A percentile compares a stretch with the other conserved stretches of the same genome.
Conservation (phyloP, 2,888 invertebrate genomes). For the Meteorus colon region DNA sequence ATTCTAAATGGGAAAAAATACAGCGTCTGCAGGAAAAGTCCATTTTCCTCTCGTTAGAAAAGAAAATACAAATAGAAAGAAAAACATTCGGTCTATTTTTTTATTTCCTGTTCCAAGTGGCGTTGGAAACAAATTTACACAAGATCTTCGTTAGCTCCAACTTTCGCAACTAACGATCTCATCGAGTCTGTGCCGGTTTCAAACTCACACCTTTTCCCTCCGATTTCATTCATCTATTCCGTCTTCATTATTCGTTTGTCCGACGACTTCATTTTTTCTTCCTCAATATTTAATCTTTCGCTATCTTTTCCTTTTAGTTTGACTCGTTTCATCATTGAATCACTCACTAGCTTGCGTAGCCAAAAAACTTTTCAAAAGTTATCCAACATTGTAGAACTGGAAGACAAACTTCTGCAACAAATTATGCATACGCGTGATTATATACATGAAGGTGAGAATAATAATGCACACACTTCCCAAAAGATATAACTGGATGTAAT, state of each 20-base stretch:
- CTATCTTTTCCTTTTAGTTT: neutral
- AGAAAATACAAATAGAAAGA: neutral
- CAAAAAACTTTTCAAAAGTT: slow-evolving; percentile 31
- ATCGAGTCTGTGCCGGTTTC: slow-evolving; percentile 5
- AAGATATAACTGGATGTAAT: slow-evolving; percentile 53
- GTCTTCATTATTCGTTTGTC: slow-evolving; percentile 8
- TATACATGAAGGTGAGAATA: slow-evolving; percentile 45
- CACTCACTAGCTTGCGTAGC: neutral
- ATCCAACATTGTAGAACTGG: too few relatives aligned
- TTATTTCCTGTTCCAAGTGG: slow-evolving; percentile 21
- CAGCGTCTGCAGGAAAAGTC: slow-evolving; percentile 25
- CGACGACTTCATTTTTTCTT: neutral
- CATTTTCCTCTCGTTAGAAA: slow-evolving; percentile 6
- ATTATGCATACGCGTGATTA: slow-evolving; percentile 50
- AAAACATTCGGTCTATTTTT: neutral
- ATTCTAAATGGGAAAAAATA: slow-evolving; percentile 31
- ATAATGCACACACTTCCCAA: slow-evolving; percentile 11
- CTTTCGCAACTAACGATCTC: slow-evolving; percentile 41
- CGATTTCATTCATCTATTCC: neutral
- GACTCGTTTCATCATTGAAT: neutral
- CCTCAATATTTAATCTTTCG: neutral
- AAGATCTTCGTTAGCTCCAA: slow-evolving; percentile 44
- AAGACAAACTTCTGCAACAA: slow-evolving; percentile 8
- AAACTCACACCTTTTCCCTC: slow-evolving; percentile 17
- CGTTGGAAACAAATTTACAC: slow-evolving; percentile 42